Evolutionary conservation across 2,797 vertebrate species (phyloP).

Genomic region (Cyclopterus lumpus): DNA sequence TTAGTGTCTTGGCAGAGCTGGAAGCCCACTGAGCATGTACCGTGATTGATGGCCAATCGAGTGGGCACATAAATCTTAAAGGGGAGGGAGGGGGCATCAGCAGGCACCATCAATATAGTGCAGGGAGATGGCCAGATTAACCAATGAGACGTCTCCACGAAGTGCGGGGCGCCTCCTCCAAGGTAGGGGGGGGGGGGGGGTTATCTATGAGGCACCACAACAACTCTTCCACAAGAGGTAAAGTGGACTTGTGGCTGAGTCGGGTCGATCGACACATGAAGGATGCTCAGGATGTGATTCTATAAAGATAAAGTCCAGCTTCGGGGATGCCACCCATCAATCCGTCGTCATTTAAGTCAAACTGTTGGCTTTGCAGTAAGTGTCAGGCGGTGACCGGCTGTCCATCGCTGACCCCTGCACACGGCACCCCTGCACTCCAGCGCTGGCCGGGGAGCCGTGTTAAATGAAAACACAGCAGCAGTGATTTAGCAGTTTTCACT

Average conservation of each 20-base stretch:
- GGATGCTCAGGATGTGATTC: conserved; percentile 13
- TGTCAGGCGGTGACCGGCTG: conserved; percentile 53
- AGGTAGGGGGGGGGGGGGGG: no score
- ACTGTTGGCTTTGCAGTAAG: conserved; percentile 40
- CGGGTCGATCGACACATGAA: conserved; percentile 26
- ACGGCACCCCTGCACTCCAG: background rate
- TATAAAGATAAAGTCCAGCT: conserved; percentile 15
- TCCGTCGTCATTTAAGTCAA: conserved; percentile 3
- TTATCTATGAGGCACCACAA: conserved; percentile 20
- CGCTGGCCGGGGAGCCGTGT: conserved; percentile 24
- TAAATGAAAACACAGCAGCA: conserved; percentile 58
- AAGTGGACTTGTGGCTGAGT: conserved; percentile 48
- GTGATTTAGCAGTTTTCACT: conserved; percentile 69
- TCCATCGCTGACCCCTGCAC: conserved; percentile 51
- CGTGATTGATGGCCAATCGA: conserved; percentile 80
- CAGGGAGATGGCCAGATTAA: conserved; percentile 56
- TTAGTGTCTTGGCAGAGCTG: conserved; percentile 43
- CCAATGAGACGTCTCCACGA: conserved; percentile 45
- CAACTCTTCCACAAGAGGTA: conserved; percentile 20
- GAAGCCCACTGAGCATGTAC: conserved; percentile 60
- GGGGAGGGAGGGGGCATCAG: conserved; percentile 54
- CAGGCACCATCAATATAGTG: conserved; percentile 68
- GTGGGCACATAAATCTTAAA: conserved; percentile 74
- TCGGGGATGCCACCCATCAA: background rate
- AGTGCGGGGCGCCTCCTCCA: background rate